These are phyloP conservation scores for Ranitomeya variabilis DNA, from an alignment of 2,113 vertebrate species.

Conservation along the genomic window DNA sequence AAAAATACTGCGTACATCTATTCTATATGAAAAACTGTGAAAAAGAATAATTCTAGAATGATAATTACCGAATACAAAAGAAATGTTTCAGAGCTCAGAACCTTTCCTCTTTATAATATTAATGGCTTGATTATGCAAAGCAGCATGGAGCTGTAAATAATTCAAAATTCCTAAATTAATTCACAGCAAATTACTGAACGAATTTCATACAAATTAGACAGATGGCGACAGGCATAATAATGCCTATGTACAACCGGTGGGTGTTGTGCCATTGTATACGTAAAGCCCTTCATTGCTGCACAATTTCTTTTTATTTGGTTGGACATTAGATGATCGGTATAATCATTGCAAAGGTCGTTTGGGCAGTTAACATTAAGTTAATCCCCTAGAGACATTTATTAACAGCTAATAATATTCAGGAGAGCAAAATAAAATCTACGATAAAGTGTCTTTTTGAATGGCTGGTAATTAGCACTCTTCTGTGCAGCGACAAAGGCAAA, in stretches of 20 bases:
- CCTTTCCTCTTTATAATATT: background rate
- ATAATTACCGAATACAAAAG: background rate
- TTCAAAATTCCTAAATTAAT: constrained; percentile 12
- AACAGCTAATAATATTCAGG: constrained; percentile 41
- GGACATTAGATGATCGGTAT: constrained; percentile 53
- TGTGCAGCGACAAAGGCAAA: background rate
- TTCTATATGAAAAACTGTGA: too few species aligned
- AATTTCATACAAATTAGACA: constrained; percentile 50
- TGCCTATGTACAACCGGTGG: constrained; percentile 21
- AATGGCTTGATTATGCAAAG: constrained; percentile 12
- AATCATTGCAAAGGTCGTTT: constrained; percentile 61
- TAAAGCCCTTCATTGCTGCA: constrained; percentile 28
- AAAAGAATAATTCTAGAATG: background rate
- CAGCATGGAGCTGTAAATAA: background rate
- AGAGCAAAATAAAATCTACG: constrained; percentile 34
- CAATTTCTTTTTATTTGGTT: constrained; percentile 12
- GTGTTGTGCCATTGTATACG: constrained; percentile 28
- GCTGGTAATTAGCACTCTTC: constrained; percentile 9
- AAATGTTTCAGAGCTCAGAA: background rate
- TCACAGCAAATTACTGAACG: constrained; percentile 23
- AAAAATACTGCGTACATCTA: too few species aligned
- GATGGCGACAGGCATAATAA: constrained; percentile 41
- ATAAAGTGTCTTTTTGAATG: constrained; percentile 18
- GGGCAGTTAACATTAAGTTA: constrained; percentile 55
- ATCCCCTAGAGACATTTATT: constrained; percentile 19